A percentile compares a stretch with the other conserved stretches of the same genome.
Evolutionary conservation across 2,888 invertebrate genomes (phyloP).

Genomic region (Argyresthia albistria): DNA sequence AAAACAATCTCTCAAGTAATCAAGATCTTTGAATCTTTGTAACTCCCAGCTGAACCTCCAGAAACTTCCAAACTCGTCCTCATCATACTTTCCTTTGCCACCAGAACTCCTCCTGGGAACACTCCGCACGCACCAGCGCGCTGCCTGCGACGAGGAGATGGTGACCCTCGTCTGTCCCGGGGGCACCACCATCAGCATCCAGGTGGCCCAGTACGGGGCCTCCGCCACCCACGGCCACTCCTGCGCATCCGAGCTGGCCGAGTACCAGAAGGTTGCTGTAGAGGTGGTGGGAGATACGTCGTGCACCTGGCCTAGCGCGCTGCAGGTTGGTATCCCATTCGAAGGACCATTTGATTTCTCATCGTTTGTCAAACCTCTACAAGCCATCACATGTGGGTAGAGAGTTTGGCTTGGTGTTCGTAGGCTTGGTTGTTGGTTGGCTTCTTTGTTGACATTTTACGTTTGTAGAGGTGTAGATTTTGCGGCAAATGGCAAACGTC

Average conservation of each 20-base stretch:
- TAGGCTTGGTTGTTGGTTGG: too few species aligned
- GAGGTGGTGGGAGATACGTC: slow-evolving; percentile 75
- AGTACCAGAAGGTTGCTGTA: slow-evolving; percentile 63
- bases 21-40: too few species aligned
- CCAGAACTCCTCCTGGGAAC: slow-evolving; percentile 93
- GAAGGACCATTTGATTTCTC: too few species aligned
- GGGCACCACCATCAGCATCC: slow-evolving; percentile 92
- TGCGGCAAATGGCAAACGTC: too few species aligned
- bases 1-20: too few species aligned
- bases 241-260: slow-evolving; percentile 60
- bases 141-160: slow-evolving; percentile 92
- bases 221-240: slow-evolving; percentile 61
- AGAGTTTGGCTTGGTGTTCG: too few species aligned
- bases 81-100: slow-evolving; percentile 9
- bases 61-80: neutral
- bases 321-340: slow-evolving; percentile 75
- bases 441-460: too few species aligned
- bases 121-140: slow-evolving; percentile 90
- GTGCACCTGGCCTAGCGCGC: slow-evolving; percentile 82
- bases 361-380: too few species aligned
- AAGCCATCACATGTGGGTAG: too few species aligned
- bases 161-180: slow-evolving; percentile 91
- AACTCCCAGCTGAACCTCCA: too few species aligned
- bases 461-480: too few species aligned
- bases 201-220: slow-evolving; percentile 91